Evolutionary conservation across 1,140 invertebrate genomes (phyloP).

Genomic region (Cepaea nemoralis): DNA sequence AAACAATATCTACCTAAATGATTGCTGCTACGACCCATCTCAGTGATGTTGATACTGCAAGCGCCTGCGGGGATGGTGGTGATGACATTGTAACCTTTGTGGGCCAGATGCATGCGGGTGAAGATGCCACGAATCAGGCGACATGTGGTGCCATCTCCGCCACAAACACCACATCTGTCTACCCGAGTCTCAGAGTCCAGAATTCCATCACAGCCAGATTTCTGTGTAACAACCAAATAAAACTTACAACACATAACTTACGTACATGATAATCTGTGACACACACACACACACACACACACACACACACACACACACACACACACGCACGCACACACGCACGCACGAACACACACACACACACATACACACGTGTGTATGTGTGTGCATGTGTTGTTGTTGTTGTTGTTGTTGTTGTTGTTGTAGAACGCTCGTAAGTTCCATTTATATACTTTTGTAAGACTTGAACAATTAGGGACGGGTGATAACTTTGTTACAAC

Average conservation of each 20-base stretch:
- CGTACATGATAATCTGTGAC: too few species aligned
- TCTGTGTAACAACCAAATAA: slow-evolving; percentile 73
- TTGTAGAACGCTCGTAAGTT: too few species aligned
- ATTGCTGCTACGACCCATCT: slow-evolving; percentile 86
- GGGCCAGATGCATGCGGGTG: slow-evolving; percentile 81
- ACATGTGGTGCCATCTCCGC: slow-evolving; percentile 90
- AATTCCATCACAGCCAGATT: slow-evolving; percentile 95
- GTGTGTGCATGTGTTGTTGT: too few species aligned
- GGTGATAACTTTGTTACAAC: too few species aligned
- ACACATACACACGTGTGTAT: too few species aligned
- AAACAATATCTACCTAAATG: slow-evolving; percentile 82
- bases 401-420: too few species aligned
- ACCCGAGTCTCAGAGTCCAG: slow-evolving; percentile 82
- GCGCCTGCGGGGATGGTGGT: slow-evolving; percentile 88
- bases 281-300: too few species aligned
- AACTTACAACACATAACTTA: neutral
- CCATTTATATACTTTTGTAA: too few species aligned
- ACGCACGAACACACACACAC: too few species aligned
- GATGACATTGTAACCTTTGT: slow-evolving; percentile 88
- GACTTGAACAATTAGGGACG: too few species aligned
- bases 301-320: too few species aligned
- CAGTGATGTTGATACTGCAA: slow-evolving; percentile 90
- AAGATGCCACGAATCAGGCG: slow-evolving; percentile 87
- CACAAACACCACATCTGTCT: slow-evolving; percentile 93
- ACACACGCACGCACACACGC: too few species aligned